Evolutionary conservation across 2,797 vertebrate genomes (phyloP).

Genomic region (Dromococcyx pavoninus): DNA sequence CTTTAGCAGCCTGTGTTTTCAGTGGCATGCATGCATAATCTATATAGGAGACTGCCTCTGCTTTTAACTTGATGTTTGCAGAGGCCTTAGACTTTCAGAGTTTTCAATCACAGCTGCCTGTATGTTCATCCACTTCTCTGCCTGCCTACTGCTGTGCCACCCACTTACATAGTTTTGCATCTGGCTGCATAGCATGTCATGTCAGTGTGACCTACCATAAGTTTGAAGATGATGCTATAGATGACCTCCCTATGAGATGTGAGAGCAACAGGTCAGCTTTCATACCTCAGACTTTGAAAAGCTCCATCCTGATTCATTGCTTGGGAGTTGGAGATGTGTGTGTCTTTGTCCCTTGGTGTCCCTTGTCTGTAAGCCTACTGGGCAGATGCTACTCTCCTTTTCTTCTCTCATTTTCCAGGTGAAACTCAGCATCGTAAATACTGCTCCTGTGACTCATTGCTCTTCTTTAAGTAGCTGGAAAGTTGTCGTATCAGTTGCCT

Average conservation of each 20-base stretch:
- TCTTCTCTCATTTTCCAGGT: neutral
- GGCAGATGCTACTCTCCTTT: neutral
- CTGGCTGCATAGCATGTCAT: neutral
- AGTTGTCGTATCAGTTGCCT: neutral
- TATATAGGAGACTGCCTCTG: slow-evolving; percentile 61
- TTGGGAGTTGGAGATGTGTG: neutral
- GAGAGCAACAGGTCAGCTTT: neutral
- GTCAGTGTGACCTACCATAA: neutral
- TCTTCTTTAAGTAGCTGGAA: neutral
- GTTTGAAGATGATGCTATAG: neutral
- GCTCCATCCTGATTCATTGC: neutral
- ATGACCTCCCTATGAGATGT: neutral
- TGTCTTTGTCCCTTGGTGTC: neutral
- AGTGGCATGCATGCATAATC: slow-evolving; percentile 71
- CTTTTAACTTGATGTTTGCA: slow-evolving; percentile 67
- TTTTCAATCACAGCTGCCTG: neutral
- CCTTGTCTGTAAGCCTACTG: neutral
- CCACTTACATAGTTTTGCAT: neutral
- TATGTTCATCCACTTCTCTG: neutral
- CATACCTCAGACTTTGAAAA: neutral
- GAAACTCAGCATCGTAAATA: neutral
- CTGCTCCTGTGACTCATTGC: neutral
- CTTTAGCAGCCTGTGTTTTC: slow-evolving; percentile 63
- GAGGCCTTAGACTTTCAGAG: slow-evolving; percentile 55
- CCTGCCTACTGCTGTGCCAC: neutral